These are phyloP conservation scores for Gymnorhina tibicen DNA, from an alignment of 2,113 vertebrate species.

Conservation along the genomic window DNA sequence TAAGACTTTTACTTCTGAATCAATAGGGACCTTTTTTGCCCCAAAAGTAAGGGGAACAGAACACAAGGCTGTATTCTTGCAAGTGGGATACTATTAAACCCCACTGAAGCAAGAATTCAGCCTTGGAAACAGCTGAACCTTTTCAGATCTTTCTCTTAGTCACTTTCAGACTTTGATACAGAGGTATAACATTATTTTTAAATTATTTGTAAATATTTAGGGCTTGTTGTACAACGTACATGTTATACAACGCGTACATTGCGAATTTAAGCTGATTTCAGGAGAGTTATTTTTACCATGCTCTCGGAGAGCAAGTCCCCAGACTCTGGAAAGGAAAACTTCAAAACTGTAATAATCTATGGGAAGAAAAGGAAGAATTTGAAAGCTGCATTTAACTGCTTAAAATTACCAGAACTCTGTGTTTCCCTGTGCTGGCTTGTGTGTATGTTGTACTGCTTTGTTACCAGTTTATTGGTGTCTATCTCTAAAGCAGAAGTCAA, in stretches of 20 bases:
- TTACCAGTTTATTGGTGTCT: neutral
- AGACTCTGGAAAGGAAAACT: neutral
- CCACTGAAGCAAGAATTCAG: slow-evolving; percentile 35
- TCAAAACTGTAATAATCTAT: neutral
- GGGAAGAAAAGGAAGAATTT: neutral
- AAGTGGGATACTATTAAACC: neutral
- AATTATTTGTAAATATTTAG: neutral
- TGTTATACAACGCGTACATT: neutral
- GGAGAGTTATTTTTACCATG: neutral
- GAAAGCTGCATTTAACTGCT: neutral
- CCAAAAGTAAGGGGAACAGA: neutral
- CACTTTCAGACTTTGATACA: neutral
- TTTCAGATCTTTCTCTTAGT: slow-evolving; percentile 10
- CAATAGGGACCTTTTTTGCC: neutral
- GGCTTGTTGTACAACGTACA: neutral
- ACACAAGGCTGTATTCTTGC: slow-evolving; percentile 48
- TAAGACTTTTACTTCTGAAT: neutral
- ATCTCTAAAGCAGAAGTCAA: neutral
- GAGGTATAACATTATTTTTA: slow-evolving; percentile 31
- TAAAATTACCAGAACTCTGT: neutral
- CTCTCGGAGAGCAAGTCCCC: neutral
- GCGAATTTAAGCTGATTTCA: neutral
- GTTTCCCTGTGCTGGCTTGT: neutral
- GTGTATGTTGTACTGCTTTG: neutral
- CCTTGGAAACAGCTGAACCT: slow-evolving; percentile 5